A percentile compares a stretch with the other conserved stretches of the same genome.
Evolutionary conservation across 2,113 vertebrate genomes (phyloP).

Genomic region (Sardina pilchardus): DNA sequence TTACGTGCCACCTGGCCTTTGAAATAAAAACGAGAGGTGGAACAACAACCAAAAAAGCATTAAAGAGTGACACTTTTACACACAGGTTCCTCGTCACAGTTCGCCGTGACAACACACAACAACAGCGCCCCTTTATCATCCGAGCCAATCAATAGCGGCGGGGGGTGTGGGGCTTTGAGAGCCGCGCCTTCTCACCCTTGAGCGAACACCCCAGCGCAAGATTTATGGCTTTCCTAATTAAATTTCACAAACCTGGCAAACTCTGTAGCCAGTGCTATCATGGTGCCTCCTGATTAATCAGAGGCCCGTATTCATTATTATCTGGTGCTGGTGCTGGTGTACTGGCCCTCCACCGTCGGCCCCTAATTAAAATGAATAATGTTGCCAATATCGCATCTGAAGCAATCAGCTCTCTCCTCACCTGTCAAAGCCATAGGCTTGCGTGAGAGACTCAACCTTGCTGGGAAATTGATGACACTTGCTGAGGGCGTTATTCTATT

Average conservation of each 20-base stretch:
- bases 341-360: slow-evolving; percentile 21
- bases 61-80: background rate
- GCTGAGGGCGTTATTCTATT: background rate
- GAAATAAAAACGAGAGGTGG: background rate
- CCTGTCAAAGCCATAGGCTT: slow-evolving; percentile 19
- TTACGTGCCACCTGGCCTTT: slow-evolving; percentile 10
- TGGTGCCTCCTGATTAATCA: slow-evolving; percentile 31
- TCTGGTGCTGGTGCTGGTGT: slow-evolving; percentile 28
- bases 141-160: background rate
- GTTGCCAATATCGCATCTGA: slow-evolving; percentile 27
- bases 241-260: slow-evolving; percentile 41
- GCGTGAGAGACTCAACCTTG: slow-evolving; percentile 3
- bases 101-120: background rate
- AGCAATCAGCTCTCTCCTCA: slow-evolving; percentile 27
- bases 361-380: slow-evolving; percentile 43
- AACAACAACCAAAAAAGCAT: background rate
- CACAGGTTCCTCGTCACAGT: background rate
- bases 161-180: background rate
- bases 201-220: slow-evolving; percentile 13
- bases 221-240: slow-evolving; percentile 42
- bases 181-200: background rate
- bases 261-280: slow-evolving; percentile 25
- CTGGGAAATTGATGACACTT: background rate
- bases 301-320: slow-evolving; percentile 41
- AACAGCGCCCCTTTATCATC: slow-evolving; percentile 13